Conservation (phyloP, 2,797 vertebrate genomes). For the Dendrocincla tyrannina region DNA sequence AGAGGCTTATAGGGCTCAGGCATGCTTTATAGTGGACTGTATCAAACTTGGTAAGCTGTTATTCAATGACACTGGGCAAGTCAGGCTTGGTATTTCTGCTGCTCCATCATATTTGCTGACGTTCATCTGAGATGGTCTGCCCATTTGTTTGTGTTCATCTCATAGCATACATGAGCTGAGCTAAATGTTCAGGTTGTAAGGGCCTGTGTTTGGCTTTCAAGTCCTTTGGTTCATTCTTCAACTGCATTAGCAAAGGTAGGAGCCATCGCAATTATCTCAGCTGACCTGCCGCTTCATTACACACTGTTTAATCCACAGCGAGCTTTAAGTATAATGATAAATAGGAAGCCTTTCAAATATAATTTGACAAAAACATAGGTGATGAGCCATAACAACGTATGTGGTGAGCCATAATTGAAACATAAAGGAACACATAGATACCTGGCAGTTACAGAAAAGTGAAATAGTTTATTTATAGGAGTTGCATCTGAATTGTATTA, state of each 20-base stretch:
- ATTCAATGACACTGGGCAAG: neutral
- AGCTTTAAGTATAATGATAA: neutral
- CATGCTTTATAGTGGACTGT: neutral
- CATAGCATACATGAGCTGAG: neutral
- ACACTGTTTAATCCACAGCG: neutral
- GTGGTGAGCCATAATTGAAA: neutral
- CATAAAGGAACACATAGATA: neutral
- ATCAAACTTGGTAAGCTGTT: neutral
- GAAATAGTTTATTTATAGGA: neutral
- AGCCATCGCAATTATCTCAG: neutral
- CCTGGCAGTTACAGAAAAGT: neutral
- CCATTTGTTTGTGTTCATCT: neutral
- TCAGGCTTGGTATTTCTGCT: neutral
- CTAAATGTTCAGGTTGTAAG: neutral
- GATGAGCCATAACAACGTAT: no score
- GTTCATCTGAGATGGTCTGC: neutral
- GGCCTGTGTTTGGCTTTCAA: neutral
- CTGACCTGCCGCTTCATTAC: neutral
- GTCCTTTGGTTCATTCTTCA: neutral
- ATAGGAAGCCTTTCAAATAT: neutral
- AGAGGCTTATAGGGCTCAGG: neutral
- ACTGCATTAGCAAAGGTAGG: neutral
- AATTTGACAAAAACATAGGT: neutral
- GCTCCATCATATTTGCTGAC: neutral
- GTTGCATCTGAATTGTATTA: neutral